A percentile compares a stretch with the other conserved stretches of the same genome.
Evolutionary conservation across 2,888 invertebrate species (phyloP).

Genomic region (Andrena dorsata): DNA sequence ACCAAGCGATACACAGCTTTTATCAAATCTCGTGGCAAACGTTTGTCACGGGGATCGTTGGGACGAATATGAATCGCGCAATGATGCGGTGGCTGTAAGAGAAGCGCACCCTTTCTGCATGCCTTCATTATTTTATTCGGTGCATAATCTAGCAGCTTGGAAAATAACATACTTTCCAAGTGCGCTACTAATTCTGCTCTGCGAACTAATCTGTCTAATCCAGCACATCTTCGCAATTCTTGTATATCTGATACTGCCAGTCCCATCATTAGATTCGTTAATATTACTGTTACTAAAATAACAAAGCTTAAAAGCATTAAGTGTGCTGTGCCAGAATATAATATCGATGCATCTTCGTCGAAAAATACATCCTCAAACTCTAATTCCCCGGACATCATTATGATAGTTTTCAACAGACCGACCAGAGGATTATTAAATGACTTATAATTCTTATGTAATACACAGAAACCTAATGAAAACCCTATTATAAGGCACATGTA

Average conservation of each 20-base stretch:
- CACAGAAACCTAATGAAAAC: slow-evolving; percentile 93
- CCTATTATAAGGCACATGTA: slow-evolving; percentile 93
- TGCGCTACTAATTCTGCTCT: slow-evolving; percentile 94
- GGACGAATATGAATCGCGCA: slow-evolving; percentile 91
- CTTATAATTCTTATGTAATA: slow-evolving; percentile 91
- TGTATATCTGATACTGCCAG: slow-evolving; percentile 94
- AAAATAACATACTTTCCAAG: slow-evolving; percentile 93
- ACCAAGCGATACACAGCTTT: slow-evolving; percentile 91
- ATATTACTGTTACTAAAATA: slow-evolving; percentile 91
- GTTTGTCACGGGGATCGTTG: slow-evolving; percentile 92
- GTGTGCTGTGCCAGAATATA: slow-evolving; percentile 91
- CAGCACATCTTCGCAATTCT: slow-evolving; percentile 92
- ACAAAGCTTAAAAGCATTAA: slow-evolving; percentile 92
- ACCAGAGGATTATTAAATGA: slow-evolving; percentile 89
- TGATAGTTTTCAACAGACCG: slow-evolving; percentile 91
- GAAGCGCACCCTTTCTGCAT: slow-evolving; percentile 90
- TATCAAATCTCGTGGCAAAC: slow-evolving; percentile 91
- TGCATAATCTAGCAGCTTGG: slow-evolving; percentile 89
- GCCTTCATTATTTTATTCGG: slow-evolving; percentile 88
- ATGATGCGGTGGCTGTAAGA: slow-evolving; percentile 91
- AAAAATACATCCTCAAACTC: slow-evolving; percentile 95
- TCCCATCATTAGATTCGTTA: slow-evolving; percentile 94
- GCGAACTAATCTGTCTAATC: slow-evolving; percentile 91
- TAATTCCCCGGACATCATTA: slow-evolving; percentile 95
- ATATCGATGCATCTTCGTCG: slow-evolving; percentile 84